phyloP scores from a whole-genome alignment of 2,113 vertebrate genomes.

The Acinonyx jubatus region DNA sequence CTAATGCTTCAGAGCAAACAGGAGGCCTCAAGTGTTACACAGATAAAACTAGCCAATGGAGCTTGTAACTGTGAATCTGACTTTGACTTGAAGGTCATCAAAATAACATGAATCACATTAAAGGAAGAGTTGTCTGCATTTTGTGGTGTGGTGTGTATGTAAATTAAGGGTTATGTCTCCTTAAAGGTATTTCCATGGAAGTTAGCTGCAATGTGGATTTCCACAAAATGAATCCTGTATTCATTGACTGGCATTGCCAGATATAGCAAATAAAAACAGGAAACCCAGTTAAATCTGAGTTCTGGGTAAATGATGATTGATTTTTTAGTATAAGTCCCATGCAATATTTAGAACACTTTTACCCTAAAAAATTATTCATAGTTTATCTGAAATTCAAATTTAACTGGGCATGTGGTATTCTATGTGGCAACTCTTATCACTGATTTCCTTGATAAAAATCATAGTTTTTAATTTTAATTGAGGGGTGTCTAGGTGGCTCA shows the following conservation, averaged over 20 bases:
- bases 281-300: neutral
- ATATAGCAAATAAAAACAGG: constrained; percentile 9
- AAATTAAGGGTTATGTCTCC: neutral
- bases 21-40: neutral
- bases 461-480: neutral
- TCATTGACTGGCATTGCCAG: neutral
- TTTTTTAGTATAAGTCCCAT: neutral
- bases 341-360: neutral
- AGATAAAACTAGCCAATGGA: neutral
- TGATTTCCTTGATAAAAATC: neutral
- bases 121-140: constrained; percentile 40
- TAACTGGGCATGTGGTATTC: neutral
- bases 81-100: neutral
- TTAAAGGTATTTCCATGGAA: neutral
- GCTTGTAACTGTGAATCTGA: neutral
- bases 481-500: too few relatives aligned
- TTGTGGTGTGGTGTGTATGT: neutral
- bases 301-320: neutral
- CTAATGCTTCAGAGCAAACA: neutral
- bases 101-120: constrained; percentile 48
- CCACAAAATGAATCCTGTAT: neutral
- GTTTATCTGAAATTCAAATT: neutral
- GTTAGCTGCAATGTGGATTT: neutral
- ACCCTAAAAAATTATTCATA: neutral
- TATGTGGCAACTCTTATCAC: neutral